Percentiles rank a stretch among this genome's conserved stretches.
Conservation (phyloP, 2,113 vertebrate species). For the Gymnorhina tibicen region DNA sequence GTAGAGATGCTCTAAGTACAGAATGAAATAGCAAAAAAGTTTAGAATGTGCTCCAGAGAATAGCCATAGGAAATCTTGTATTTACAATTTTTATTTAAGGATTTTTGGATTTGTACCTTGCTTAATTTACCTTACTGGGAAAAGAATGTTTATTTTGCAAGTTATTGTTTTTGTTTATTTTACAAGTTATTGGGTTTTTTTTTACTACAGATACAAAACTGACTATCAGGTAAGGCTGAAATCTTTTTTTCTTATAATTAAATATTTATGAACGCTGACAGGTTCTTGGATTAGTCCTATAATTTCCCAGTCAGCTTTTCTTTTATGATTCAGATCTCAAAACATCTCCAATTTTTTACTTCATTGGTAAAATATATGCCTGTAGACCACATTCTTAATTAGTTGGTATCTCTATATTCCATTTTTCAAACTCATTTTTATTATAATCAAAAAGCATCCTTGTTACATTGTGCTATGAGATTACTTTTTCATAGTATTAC, state of each 20-base stretch:
- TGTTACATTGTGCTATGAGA: background rate
- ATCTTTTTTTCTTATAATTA: background rate
- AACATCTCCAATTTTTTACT: background rate
- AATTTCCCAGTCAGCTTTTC: background rate
- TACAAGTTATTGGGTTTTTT: background rate
- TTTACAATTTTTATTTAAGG: background rate
- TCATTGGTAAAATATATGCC: background rate
- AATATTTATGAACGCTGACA: background rate
- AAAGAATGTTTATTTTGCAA: background rate
- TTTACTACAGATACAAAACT: background rate
- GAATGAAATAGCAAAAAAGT: background rate
- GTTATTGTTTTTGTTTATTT: background rate
- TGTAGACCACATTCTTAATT: background rate
- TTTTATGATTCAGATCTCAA: background rate
- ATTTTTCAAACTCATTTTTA: background rate
- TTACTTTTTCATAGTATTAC: background rate
- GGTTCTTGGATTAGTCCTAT: background rate
- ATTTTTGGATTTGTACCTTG: background rate
- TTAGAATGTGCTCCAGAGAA: background rate
- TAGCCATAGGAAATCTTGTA: background rate
- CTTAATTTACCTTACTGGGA: background rate
- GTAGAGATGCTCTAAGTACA: background rate
- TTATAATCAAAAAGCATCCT: background rate
- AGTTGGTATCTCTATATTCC: background rate
- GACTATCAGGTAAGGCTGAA: background rate